These are phyloP conservation scores for Diachasma alloeum DNA, from an alignment of 1,140 invertebrate genomes.

Conservation along the genomic window DNA sequence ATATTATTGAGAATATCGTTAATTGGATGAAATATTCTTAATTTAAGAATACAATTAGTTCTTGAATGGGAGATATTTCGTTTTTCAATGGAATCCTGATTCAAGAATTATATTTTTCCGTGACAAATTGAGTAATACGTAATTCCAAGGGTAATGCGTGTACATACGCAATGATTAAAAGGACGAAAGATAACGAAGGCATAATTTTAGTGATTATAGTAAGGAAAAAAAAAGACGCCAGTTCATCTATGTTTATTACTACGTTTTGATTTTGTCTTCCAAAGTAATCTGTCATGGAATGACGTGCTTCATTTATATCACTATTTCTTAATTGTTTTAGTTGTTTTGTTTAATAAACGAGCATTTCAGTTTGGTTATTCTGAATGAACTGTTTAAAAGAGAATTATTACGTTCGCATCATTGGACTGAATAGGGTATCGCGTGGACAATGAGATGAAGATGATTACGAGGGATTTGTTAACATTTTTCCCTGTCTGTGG, in stretches of 20 bases:
- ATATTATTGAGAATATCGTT: too few species aligned
- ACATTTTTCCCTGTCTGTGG: constrained; percentile 1
- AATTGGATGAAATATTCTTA: not conserved
- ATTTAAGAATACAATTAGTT: too few species aligned
- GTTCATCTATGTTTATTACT: constrained; percentile 5
- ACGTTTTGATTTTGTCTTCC: constrained; percentile 21
- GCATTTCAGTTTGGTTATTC: not conserved
- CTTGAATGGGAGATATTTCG: not conserved
- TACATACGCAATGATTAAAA: not conserved
- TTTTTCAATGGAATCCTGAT: too few species aligned
- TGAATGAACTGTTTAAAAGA: constrained; percentile 1
- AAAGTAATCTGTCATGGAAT: constrained; percentile 18
- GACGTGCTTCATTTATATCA: not conserved
- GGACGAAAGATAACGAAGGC: not conserved
- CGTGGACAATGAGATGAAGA: constrained; percentile 20
- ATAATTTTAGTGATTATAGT: constrained; percentile 13
- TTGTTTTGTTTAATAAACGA: not conserved
- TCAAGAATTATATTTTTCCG: not conserved
- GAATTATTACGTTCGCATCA: constrained; percentile 29
- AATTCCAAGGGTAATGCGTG: not conserved
- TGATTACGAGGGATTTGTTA: constrained; percentile 38
- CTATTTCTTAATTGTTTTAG: not conserved
- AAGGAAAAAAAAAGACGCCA: not conserved
- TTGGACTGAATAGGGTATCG: constrained; percentile 53
- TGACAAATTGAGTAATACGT: not conserved